Evolutionary conservation across 2,888 invertebrate species (phyloP), one percentile per base, ranked within the genome.

Genomic region (Neoscelio sp.): DNA sequence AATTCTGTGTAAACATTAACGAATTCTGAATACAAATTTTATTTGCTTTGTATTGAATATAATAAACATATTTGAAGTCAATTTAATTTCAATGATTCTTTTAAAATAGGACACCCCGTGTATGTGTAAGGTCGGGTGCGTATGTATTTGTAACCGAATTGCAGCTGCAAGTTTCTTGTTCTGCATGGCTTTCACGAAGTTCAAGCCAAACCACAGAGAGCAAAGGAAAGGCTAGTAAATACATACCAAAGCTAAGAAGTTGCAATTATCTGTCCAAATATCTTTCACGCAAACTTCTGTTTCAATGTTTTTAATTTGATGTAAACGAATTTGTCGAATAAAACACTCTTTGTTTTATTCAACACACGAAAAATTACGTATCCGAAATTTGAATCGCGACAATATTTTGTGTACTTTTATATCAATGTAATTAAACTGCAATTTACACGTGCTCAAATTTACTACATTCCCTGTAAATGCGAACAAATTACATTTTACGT

Each of bases 111-210:
- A 10, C 33, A 33, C 10, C 33, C 33, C 12, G 7, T 38, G 38
- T 38, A 38, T 38, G 15, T 6, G 23, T 38, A 13, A 2, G 2
- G 5, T 38, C 5, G 38, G 13, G 12, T 13, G 15, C 15, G 5
- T 38, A 8, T 30, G 17, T 33, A 52, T 52, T n/a, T 52, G 23
- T 13, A 48, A 81, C 76, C 35, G 52, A 79, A 71, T 76, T 75
- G 79, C 75, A 77, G 79, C 82, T 77, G 81, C 78, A 84, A 84
- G 82, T 85, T 83, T 71, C 71, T 78, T 81, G 80, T 82, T 81
- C 65, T 70, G 33, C 68, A 71, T 20, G 23, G 78, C 82, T 81
- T 83, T 80, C 78, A 65, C 78, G 64, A 82, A 84, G 78, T 84
- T 84, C 52, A n/a, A 54, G 40, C 48, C 40, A 20, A 78, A 77